Percentiles rank a stretch among this genome's conserved stretches.
Evolutionary conservation across 1,140 invertebrate genomes (phyloP).

Genomic region (Trissolcus basalis): DNA sequence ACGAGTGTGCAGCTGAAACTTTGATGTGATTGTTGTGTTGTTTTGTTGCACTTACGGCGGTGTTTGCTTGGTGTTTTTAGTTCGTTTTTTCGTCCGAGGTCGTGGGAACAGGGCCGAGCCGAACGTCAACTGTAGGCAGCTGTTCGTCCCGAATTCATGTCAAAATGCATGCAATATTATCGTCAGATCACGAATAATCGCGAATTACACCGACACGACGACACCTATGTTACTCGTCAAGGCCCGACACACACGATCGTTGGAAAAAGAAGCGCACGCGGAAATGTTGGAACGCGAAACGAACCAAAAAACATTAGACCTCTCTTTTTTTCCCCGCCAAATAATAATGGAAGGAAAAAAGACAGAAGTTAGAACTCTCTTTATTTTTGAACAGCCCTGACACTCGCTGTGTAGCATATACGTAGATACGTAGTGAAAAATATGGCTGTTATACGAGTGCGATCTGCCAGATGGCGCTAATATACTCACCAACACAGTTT

Average conservation of each 20-base stretch:
- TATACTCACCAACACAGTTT: too few species aligned
- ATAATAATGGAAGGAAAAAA: not conserved
- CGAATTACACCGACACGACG: constrained; percentile 2
- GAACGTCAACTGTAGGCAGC: constrained; percentile 20
- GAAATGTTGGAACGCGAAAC: too few species aligned
- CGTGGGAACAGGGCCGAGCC: not conserved
- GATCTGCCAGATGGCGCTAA: too few species aligned
- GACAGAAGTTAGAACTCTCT: too few species aligned
- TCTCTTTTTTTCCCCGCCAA: too few species aligned
- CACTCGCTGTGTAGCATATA: too few species aligned
- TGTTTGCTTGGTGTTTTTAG: not conserved
- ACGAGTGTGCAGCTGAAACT: not conserved
- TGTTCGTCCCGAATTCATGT: constrained; percentile 14
- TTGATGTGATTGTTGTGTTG: not conserved
- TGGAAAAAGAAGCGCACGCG: too few species aligned
- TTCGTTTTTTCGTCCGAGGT: not conserved
- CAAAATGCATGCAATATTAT: constrained; percentile 9
- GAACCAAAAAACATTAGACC: too few species aligned
- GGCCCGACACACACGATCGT: too few species aligned
- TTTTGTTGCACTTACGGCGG: constrained; percentile 7
- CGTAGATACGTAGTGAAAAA: too few species aligned
- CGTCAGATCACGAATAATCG: not conserved
- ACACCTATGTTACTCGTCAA: not conserved
- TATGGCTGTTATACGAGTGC: too few species aligned
- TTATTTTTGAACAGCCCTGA: too few species aligned